Conservation (phyloP, 2,797 vertebrate genomes). For the Sciurus carolinensis region DNA sequence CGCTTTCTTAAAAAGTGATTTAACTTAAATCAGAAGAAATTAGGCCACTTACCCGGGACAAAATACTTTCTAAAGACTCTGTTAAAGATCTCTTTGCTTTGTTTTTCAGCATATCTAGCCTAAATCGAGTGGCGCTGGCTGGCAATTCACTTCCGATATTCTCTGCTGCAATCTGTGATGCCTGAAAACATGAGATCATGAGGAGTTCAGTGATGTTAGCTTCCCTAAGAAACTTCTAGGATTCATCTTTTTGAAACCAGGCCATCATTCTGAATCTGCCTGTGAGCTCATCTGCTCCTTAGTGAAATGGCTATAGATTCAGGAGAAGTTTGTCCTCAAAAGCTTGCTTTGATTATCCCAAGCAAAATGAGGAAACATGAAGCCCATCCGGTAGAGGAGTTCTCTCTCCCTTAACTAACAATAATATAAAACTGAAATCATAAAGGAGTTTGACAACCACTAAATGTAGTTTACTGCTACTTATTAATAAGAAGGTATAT, state of each 20-base stretch:
- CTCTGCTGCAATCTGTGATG: constrained; percentile 84
- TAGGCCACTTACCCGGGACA: constrained; percentile 88
- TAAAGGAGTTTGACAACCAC: neutral
- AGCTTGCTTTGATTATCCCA: neutral
- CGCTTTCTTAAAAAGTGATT: neutral
- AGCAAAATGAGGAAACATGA: neutral
- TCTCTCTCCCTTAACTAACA: neutral
- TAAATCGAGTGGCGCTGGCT: constrained; percentile 92
- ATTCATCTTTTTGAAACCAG: neutral
- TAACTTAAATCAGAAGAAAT: neutral
- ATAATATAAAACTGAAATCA: neutral
- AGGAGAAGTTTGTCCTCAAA: neutral
- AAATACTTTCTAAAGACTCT: constrained; percentile 81
- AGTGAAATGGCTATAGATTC: neutral
- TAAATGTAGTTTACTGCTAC: neutral
- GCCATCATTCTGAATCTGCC: neutral
- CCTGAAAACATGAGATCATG: constrained; percentile 77
- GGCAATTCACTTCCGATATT: constrained; percentile 89
- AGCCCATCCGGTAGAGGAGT: neutral
- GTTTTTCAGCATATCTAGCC: constrained; percentile 95
- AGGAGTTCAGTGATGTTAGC: neutral
- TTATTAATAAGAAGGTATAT: neutral
- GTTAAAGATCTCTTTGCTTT: constrained; percentile 97
- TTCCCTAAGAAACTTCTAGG: neutral
- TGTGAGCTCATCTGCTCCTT: neutral